Base-by-base conservation (phyloP, 2,888 invertebrate genomes). In the Drosophila quinaria region DNA sequence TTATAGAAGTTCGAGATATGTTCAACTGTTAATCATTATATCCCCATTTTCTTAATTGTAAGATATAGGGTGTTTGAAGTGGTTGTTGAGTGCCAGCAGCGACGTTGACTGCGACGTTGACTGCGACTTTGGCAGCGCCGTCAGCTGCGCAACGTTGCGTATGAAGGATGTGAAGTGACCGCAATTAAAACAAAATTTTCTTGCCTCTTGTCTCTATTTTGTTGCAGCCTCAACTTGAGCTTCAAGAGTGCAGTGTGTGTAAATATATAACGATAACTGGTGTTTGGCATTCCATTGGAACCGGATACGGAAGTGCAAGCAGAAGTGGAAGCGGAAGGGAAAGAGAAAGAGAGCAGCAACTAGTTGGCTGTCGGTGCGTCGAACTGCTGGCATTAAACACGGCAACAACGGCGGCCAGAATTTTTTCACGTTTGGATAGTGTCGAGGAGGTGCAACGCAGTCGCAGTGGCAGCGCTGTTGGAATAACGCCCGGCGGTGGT, bases 371-470 rank as follows among this genome's bases (percentile, higher is more conserved):
- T 25, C 25, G 25, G 25, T 25, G 25, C 25, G 25, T 25, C 56
- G 61, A 69, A 59, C 50, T 49, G 61, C 64, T 51, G 63, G 61
- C 72, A 69, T 70, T 71, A 82, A 80, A 58, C 55, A 90, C 91
- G 87, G 90, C 91, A 86, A 91, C 91, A 81, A 91, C 91, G 87
- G 90, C 91, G 81, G 90, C 91, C 80, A 90, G 91, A 88, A 90
- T 91, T 74, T 92, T 92, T 78, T 92, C 92, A 64, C 91, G 92
- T 87, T 92, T 91, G 89, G 92, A 92, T 78, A 90, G 91, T 78
- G 81, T 92, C 82, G 92, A 92, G 78, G 91, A 92, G 89, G 87
- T 87, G 90, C 87, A 91, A 90, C 87, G 91, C 76, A 70, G 78
- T 78, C 85, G 91, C 85, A 90, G 90, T 91, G 90, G 90, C 89